Percentiles rank a stretch among this genome's conserved stretches.
Conservation (phyloP, 2,113 vertebrate genomes). For the Boleophthalmus pectinirostris region DNA sequence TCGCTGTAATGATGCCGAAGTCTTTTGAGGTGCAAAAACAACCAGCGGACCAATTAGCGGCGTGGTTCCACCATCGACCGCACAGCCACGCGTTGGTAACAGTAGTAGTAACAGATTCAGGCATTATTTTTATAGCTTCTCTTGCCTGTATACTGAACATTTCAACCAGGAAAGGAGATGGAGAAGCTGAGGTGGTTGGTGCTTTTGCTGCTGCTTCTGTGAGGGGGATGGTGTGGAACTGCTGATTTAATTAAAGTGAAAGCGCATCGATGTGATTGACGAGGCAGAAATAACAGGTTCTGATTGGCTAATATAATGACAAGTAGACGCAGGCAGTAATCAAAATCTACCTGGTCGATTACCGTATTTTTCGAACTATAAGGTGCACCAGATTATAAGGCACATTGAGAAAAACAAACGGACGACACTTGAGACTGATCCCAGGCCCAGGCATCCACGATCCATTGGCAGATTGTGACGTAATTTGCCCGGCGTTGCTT, state of each 20-base stretch:
- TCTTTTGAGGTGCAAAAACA: conserved; percentile 59
- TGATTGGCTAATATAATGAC: neutral
- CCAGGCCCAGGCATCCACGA: too few species aligned
- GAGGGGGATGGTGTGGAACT: neutral
- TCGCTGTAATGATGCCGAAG: conserved; percentile 55
- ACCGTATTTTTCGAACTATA: too few species aligned
- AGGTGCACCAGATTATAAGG: too few species aligned
- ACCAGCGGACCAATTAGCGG: conserved; percentile 57
- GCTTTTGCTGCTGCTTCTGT: neutral
- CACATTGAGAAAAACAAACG: too few species aligned
- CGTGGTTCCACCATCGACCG: conserved; percentile 33
- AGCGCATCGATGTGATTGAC: neutral
- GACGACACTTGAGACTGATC: too few species aligned
- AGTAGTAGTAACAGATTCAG: conserved; percentile 40
- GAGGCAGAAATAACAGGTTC: neutral
- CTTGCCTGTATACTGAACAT: neutral
- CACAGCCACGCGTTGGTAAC: conserved; percentile 33
- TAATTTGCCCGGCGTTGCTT: too few species aligned
- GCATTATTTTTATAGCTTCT: conserved; percentile 17
- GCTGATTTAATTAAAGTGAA: too few species aligned
- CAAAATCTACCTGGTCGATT: too few species aligned
- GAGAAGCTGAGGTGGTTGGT: neutral
- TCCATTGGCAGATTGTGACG: too few species aligned
- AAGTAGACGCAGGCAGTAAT: neutral
- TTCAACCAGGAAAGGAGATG: neutral